Evolutionary conservation across 2,113 vertebrate genomes (phyloP).

Genomic region (Erythrocercus mccallii): DNA sequence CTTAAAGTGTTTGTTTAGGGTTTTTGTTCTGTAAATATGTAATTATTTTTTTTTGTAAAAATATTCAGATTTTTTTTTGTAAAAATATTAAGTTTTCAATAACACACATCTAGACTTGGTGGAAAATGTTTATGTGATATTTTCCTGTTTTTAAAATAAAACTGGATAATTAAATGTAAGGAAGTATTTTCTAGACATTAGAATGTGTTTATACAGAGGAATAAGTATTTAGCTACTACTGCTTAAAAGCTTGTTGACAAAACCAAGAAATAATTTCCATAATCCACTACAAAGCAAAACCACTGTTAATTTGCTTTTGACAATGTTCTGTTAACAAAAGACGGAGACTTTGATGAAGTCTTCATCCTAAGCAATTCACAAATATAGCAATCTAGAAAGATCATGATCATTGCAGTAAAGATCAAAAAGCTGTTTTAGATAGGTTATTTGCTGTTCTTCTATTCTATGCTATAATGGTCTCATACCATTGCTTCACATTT

Average conservation of each 20-base stretch:
- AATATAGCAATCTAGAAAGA: neutral
- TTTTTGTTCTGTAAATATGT: neutral
- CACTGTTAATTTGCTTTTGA: neutral
- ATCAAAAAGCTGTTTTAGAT: neutral
- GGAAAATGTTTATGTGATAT: neutral
- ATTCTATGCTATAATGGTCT: neutral
- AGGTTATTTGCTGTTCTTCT: neutral
- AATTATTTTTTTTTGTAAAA: too few species aligned
- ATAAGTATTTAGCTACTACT: neutral
- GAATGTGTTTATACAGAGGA: neutral
- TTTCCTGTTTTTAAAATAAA: neutral
- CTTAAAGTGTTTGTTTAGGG: neutral
- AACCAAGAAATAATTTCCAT: neutral
- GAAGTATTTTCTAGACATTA: neutral
- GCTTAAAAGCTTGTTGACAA: neutral
- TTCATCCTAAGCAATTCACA: neutral
- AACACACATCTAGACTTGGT: neutral
- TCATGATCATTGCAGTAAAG: neutral
- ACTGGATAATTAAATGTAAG: neutral
- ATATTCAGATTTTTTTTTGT: neutral
- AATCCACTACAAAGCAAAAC: neutral
- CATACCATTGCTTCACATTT: neutral
- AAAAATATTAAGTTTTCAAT: neutral
- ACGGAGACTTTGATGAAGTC: neutral
- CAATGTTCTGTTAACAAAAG: neutral